Evolutionary conservation across 1,140 invertebrate species (phyloP), one percentile per base, ranked within the genome.

Genomic region (Zaprionus davidi): DNA sequence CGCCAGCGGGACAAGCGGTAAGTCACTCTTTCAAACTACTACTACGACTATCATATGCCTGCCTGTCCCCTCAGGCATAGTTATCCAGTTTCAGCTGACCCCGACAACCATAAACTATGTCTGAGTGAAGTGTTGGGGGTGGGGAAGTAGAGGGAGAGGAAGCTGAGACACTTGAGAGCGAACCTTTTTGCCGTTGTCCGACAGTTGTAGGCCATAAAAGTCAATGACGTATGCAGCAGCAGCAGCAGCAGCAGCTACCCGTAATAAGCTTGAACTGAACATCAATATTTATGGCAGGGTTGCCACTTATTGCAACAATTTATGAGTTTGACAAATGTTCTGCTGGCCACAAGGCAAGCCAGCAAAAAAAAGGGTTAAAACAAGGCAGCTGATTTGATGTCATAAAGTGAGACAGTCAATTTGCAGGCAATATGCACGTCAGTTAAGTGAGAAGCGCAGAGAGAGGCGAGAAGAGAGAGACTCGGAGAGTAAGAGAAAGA

Each of bases 1-100:
- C 78, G 85, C 17, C 87, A 90, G 41, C 70, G 79, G 81, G 92
- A 93, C 63, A 92, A 91, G 78, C 88, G 92, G 92, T 93, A 88
- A 92, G 92, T 92, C 41, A 41, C 38, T 41, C 38, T 9, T 20
- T 20, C 15, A 17, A 41, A 74, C 55, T 26, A 9, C 28, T 5
- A 13, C n/a, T 34, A 3, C 31, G 0, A 62, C 41, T 26, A 15
- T 51, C n/a, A 17, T 22, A 62, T 46, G 24, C 63, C 28, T 31
- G 3, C 11, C 36, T 12, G 3, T 7, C 38, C 7, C 49, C 31
- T 34, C 46, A 57, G 57, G 75, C 66, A 53, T 53, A 71, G 65
- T 65, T 68, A 57, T 71, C 36, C 26, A 53, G 55, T 51, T 69
- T 46, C 53, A 78, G 74, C 58, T 71, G 72, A 75, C 71, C 73